These are phyloP conservation scores for Danio kyathit DNA, from an alignment of 2,797 vertebrate genomes.

Conservation along the genomic window DNA sequence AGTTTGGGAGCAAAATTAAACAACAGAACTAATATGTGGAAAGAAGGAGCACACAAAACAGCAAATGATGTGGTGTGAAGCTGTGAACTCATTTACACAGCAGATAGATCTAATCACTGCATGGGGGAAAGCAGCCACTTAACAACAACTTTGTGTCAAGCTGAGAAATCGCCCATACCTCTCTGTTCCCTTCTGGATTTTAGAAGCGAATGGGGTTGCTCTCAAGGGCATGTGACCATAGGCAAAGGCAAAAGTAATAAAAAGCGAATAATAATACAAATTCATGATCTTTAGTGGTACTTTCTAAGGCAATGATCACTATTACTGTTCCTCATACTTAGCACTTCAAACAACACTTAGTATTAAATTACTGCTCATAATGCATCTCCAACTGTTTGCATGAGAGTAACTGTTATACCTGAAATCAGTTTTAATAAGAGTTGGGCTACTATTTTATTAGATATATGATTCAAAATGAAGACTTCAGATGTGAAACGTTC, in stretches of 20 bases:
- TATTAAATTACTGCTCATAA: background rate
- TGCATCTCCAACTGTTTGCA: background rate
- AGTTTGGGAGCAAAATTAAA: conserved; percentile 8
- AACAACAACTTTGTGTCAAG: conserved; percentile 47
- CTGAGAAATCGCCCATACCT: conserved; percentile 32
- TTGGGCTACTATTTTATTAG: conserved; percentile 12
- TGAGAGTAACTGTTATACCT: background rate
- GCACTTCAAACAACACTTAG: background rate
- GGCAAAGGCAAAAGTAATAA: background rate
- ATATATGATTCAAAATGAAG: no score
- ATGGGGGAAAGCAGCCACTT: conserved; percentile 47
- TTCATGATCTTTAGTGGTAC: background rate
- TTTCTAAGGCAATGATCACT: background rate
- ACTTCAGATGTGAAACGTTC: no score
- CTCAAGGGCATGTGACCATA: conserved; percentile 17
- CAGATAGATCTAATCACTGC: conserved; percentile 51
- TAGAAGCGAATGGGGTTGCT: conserved; percentile 7
- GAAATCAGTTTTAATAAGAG: background rate
- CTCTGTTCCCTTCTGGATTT: conserved; percentile 16
- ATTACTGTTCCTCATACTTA: background rate
- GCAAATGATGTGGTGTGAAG: conserved; percentile 39
- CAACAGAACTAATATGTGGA: background rate
- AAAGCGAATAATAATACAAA: background rate
- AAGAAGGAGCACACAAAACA: background rate
- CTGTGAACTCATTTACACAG: conserved; percentile 57